Conservation (phyloP, 2,797 vertebrate genomes). For the Numenius phaeopus region DNA sequence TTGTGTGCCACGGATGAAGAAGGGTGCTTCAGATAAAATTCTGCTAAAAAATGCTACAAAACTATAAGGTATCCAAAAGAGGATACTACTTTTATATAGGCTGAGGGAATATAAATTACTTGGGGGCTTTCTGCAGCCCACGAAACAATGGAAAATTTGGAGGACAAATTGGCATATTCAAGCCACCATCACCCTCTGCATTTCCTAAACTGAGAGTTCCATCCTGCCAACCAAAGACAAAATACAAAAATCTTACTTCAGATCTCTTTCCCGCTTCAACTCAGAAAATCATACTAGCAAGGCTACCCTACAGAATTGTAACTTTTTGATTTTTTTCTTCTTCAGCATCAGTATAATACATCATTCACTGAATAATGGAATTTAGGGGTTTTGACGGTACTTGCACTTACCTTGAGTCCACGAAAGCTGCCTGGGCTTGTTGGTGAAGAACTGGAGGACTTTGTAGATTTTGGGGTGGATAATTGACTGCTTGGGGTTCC, state of each 20-base stretch:
- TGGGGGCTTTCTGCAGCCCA: not conserved
- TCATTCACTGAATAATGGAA: not conserved
- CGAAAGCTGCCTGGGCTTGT: conserved; percentile 89
- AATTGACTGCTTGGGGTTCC: conserved; percentile 90
- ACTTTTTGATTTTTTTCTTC: not conserved
- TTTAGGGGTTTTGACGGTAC: not conserved
- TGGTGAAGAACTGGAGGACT: conserved; percentile 94
- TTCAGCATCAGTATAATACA: not conserved
- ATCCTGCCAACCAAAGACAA: not conserved
- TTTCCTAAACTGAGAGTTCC: not conserved
- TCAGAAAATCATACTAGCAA: not conserved
- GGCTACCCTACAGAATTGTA: not conserved
- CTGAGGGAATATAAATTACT: not conserved
- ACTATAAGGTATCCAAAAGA: not conserved
- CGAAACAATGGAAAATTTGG: not conserved
- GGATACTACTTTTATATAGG: not conserved
- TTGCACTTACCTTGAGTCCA: conserved; percentile 87
- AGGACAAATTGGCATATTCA: not conserved
- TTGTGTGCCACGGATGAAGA: not conserved
- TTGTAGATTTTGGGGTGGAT: conserved; percentile 91
- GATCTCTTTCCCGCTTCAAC: not conserved
- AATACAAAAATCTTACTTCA: not conserved
- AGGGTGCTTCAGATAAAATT: not conserved
- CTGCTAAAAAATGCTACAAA: not conserved
- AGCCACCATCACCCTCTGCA: not conserved